A percentile compares a stretch with the other conserved stretches of the same genome.
Evolutionary conservation across 2,888 invertebrate species (phyloP).

Genomic region (Epinotia bilunana): DNA sequence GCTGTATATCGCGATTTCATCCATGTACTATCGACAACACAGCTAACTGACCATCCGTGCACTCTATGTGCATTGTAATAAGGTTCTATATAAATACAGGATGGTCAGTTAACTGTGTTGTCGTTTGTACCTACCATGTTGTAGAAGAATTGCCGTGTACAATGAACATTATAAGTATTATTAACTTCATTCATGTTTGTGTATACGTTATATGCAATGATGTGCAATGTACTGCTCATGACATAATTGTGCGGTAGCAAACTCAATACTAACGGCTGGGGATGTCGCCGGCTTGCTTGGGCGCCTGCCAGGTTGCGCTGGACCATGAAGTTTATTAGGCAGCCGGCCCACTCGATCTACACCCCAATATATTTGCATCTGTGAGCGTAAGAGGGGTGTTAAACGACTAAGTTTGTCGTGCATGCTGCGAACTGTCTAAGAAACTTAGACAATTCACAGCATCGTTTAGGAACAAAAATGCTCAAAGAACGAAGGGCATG

Average conservation of each 20-base stretch:
- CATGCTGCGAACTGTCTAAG: background rate
- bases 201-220: background rate
- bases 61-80: no score
- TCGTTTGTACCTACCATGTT: no score
- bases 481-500: background rate
- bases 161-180: background rate
- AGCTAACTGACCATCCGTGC: no score
- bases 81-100: no score
- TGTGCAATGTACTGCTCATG: background rate
- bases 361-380: conserved; percentile 39
- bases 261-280: conserved; percentile 62
- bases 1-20: no score
- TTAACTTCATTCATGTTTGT: background rate
- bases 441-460: background rate
- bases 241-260: conserved; percentile 47
- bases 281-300: conserved; percentile 51
- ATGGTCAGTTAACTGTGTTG: no score
- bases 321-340: conserved; percentile 52
- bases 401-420: conserved; percentile 19
- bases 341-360: conserved; percentile 48
- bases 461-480: background rate
- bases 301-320: conserved; percentile 39
- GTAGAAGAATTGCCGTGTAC: no score
- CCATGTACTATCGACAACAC: no score
- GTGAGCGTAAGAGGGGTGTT: conserved; percentile 11